phyloP scores from a whole-genome alignment of 2,113 vertebrate species.

The Spermophilus dauricus region DNA sequence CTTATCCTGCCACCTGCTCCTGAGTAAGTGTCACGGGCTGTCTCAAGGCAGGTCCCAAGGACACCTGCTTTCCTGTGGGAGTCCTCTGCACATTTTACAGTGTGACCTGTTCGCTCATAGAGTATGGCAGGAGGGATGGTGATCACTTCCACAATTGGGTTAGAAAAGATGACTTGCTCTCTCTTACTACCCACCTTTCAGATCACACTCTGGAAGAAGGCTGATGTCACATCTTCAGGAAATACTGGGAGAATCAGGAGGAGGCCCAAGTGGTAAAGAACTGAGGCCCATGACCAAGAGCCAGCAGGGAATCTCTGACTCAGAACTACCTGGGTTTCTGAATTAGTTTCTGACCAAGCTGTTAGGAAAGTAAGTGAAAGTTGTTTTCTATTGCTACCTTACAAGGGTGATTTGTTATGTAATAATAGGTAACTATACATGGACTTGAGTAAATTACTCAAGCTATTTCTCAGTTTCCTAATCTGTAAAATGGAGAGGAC shows the following conservation, averaged over 20 bases:
- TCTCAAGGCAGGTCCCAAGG: fast-evolving
- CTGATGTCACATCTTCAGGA: not conserved
- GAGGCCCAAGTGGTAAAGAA: not conserved
- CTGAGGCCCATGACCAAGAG: not conserved
- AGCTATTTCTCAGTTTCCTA: not conserved
- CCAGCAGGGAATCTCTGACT: not conserved
- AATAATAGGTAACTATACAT: not conserved
- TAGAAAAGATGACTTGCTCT: not conserved
- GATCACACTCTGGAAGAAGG: not conserved
- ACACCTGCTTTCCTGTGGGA: not conserved
- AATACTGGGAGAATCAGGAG: not conserved
- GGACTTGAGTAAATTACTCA: not conserved
- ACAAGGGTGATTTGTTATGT: not conserved
- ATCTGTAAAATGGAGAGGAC: not conserved
- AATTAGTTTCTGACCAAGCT: not conserved
- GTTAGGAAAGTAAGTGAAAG: not conserved
- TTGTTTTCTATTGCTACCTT: not conserved
- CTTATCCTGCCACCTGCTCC: not conserved
- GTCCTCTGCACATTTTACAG: not conserved
- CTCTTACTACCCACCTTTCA: too few relatives aligned
- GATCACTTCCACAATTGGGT: not conserved
- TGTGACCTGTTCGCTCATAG: not conserved
- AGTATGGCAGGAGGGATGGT: not conserved
- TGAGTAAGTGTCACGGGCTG: not conserved
- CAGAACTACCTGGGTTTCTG: not conserved